Evolutionary conservation across 1,140 invertebrate species (phyloP), one percentile per base, ranked within the genome.

Genomic region (Diabrotica undecimpunctata): DNA sequence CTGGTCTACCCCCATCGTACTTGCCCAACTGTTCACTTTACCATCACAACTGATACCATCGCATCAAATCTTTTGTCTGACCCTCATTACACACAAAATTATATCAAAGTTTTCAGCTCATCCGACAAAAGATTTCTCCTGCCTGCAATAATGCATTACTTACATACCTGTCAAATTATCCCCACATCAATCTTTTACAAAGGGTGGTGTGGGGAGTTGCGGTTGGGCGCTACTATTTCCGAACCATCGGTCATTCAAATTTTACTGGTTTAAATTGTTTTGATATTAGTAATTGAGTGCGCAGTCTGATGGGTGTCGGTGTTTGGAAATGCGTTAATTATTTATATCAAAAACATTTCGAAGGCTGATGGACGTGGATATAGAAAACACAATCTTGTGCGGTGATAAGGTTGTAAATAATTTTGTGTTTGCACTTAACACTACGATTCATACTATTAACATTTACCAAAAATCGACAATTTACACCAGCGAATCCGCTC

Each of bases 91-190:
- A 14, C 10, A 55, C 35, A 12, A 55, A 55, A 25, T 55, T 25
- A 55, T 14, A 55, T 55, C 25, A 55, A 25, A 14, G 13, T 36
- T 55, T 55, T 55, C 54, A n/a, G 54, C 25, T 36, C 54, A 35
- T 55, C 54, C 35, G 25, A 55, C 54, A 55, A 55, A 55, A 55
- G 54, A 55, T 36, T 14, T 10, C 54, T 55, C 54, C 35, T 55
- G 25, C 12, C 25, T 14, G 54, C 25, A 10, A 11, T 55, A 53
- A 53, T 53, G 51, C 51, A 53, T 53, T 53, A 53, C 51, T 53
- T 53, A 55, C 54, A 14, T 55, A 14, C 54, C 54, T 36, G 54
- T 55, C 54, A 55, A 25, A 55, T 55, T 55, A 55, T 14, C 35
- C 13, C 13, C 54, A 5, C 25, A 55, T 55, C 54, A 55, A 55